A percentile compares a stretch with the other conserved stretches of the same genome.
Conservation (phyloP, 1,140 invertebrate species). For the Zaprionus ghesquierei region DNA sequence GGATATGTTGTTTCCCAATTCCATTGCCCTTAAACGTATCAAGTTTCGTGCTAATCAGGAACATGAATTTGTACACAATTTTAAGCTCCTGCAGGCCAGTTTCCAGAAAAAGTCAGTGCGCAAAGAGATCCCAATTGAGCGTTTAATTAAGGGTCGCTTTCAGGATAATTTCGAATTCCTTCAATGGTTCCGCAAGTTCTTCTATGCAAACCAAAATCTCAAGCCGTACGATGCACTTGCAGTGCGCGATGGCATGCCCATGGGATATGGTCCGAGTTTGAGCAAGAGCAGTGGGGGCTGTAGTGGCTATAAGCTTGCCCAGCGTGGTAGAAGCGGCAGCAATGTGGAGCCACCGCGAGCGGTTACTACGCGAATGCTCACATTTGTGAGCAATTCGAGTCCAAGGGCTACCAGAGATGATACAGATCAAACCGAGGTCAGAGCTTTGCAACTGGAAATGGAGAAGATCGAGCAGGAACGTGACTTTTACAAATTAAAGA, state of each 20-base stretch:
- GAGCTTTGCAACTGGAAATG: background rate
- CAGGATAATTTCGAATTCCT: constrained; percentile 99
- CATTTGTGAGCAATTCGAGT: background rate
- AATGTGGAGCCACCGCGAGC: background rate
- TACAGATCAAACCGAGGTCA: background rate
- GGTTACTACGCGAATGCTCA: background rate
- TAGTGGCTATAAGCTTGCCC: background rate
- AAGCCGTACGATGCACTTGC: constrained; percentile 9
- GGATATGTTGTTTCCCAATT: constrained; percentile 98
- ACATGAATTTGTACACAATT: constrained; percentile 99
- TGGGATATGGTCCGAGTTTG: constrained; percentile 24
- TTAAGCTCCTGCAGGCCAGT: constrained; percentile 96
- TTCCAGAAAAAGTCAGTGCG: constrained; percentile 98
- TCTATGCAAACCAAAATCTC: constrained; percentile 90
- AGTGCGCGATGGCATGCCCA: constrained; percentile 6
- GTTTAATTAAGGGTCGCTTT: constrained; percentile 94
- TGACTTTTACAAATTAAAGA: background rate
- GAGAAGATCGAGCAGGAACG: constrained; percentile 2
- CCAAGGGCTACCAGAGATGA: background rate
- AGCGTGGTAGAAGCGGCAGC: background rate
- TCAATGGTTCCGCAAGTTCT: constrained; percentile 99
- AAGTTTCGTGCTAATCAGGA: constrained; percentile 98
- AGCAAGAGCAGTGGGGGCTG: background rate
- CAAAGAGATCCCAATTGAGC: constrained; percentile 92
- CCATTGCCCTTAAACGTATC: constrained; percentile 94